Conservation (phyloP, 1,140 invertebrate genomes). For the Paracyclopina nana region DNA sequence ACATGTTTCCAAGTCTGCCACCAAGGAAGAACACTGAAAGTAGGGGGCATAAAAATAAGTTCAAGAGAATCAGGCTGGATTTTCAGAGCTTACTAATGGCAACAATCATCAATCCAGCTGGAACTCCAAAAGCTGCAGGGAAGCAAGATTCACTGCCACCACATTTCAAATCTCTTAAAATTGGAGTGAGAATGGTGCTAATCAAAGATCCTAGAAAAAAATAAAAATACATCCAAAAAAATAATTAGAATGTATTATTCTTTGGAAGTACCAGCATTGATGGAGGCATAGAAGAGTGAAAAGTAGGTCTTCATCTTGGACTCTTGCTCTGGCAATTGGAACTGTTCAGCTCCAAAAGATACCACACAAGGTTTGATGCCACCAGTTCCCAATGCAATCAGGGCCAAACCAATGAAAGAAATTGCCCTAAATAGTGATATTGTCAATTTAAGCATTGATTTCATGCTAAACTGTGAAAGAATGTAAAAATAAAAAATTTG, state of each 20-base stretch:
- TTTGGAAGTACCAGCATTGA: too few relatives aligned
- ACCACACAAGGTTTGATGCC: constrained; percentile 95
- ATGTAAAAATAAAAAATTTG: too few relatives aligned
- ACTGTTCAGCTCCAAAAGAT: constrained; percentile 89
- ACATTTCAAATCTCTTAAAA: constrained; percentile 48
- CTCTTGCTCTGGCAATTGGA: constrained; percentile 12
- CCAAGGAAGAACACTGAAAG: constrained; percentile 10
- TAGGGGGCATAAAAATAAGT: background rate
- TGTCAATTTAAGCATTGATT: background rate
- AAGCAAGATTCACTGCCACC: constrained; percentile 62
- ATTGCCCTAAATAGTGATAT: constrained; percentile 34
- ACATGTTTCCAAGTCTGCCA: constrained; percentile 1
- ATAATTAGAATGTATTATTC: too few relatives aligned
- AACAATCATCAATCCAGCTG: constrained; percentile 59
- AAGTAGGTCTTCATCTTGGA: constrained; percentile 5
- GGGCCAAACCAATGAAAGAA: constrained; percentile 48
- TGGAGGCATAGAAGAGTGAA: constrained; percentile 13
- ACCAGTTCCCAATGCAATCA: constrained; percentile 75
- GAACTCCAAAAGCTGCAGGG: constrained; percentile 74
- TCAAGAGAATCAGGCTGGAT: background rate
- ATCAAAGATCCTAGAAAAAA: constrained; percentile 9
- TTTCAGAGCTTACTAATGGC: constrained; percentile 38
- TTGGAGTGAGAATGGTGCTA: constrained; percentile 8
- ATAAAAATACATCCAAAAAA: too few relatives aligned
- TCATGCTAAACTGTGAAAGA: too few relatives aligned